Percentiles rank a stretch among this genome's conserved stretches.
phyloP scores from a whole-genome alignment of 1,140 invertebrate species.

The Drosophila kohkoa region DNA sequence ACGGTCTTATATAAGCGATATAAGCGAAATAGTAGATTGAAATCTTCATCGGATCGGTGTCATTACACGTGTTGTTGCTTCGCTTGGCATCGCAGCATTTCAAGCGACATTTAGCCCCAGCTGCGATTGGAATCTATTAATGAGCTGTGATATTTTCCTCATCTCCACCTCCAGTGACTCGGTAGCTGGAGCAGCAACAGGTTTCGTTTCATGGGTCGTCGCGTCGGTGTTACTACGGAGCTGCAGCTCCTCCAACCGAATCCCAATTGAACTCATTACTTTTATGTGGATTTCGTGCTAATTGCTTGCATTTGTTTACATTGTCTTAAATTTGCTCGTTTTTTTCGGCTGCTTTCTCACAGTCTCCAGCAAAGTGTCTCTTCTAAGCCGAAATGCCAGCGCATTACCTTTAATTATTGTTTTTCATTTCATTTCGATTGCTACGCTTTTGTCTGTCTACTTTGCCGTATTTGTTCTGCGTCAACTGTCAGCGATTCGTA shows the following conservation, averaged over 20 bases:
- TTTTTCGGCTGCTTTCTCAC: slow-evolving; percentile 66
- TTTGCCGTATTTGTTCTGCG: slow-evolving; percentile 41
- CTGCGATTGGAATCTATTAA: slow-evolving; percentile 70
- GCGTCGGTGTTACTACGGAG: slow-evolving; percentile 1
- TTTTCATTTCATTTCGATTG: slow-evolving; percentile 39
- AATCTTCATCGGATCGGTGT: slow-evolving; percentile 48
- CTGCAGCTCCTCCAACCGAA: neutral
- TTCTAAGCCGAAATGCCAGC: slow-evolving; percentile 29
- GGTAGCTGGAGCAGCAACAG: slow-evolving; percentile 31
- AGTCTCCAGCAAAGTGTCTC: slow-evolving; percentile 35
- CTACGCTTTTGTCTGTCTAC: slow-evolving; percentile 33
- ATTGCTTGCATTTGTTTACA: slow-evolving; percentile 78
- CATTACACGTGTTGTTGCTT: slow-evolving; percentile 58
- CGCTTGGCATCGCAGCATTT: slow-evolving; percentile 39
- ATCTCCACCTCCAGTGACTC: neutral
- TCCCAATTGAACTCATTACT: slow-evolving; percentile 72
- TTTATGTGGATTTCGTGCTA: slow-evolving; percentile 79
- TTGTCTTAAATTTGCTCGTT: slow-evolving; percentile 70
- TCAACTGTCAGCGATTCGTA: neutral
- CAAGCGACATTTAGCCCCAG: slow-evolving; percentile 65
- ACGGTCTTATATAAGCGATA: slow-evolving; percentile 53
- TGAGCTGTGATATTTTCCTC: slow-evolving; percentile 68
- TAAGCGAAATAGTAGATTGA: slow-evolving; percentile 42
- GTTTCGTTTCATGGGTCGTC: slow-evolving; percentile 60
- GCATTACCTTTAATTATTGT: slow-evolving; percentile 57